Evolutionary conservation across 2,797 vertebrate genomes (phyloP).

Genomic region (Agapornis canus): DNA sequence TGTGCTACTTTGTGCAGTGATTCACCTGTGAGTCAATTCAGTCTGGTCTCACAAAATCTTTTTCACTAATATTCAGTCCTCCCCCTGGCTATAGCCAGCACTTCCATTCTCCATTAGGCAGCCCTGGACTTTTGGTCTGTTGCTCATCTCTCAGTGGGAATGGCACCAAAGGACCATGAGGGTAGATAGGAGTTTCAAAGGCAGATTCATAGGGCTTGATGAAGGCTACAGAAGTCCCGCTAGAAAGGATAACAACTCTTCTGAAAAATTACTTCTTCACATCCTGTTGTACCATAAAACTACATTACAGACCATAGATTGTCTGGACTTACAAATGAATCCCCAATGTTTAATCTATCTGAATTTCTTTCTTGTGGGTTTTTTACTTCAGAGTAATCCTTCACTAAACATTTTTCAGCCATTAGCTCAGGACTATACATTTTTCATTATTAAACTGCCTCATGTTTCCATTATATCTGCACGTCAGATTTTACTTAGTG

Average conservation of each 20-base stretch:
- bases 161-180: background rate
- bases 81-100: background rate
- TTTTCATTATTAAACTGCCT: slow-evolving; percentile 66
- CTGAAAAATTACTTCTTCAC: background rate
- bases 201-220: background rate
- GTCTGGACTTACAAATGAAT: slow-evolving; percentile 69
- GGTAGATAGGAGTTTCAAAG: background rate
- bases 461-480: slow-evolving; percentile 66
- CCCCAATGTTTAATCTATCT: slow-evolving; percentile 69
- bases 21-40: background rate
- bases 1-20: background rate
- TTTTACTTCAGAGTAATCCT: slow-evolving; percentile 56
- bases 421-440: slow-evolving; percentile 67
- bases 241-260: slow-evolving; percentile 26
- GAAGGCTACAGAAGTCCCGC: slow-evolving; percentile 3
- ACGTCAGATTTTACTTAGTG: slow-evolving; percentile 46
- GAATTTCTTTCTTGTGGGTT: slow-evolving; percentile 70
- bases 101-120: background rate
- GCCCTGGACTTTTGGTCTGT: background rate
- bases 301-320: slow-evolving; percentile 51
- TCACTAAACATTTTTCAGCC: slow-evolving; percentile 65
- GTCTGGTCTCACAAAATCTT: background rate
- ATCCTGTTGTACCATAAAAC: slow-evolving; percentile 6
- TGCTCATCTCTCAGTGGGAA: background rate
- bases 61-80: background rate